Evolutionary conservation across 1,140 invertebrate species (phyloP), one percentile per base, ranked within the genome.

Genomic region (Hycleus cichorii): DNA sequence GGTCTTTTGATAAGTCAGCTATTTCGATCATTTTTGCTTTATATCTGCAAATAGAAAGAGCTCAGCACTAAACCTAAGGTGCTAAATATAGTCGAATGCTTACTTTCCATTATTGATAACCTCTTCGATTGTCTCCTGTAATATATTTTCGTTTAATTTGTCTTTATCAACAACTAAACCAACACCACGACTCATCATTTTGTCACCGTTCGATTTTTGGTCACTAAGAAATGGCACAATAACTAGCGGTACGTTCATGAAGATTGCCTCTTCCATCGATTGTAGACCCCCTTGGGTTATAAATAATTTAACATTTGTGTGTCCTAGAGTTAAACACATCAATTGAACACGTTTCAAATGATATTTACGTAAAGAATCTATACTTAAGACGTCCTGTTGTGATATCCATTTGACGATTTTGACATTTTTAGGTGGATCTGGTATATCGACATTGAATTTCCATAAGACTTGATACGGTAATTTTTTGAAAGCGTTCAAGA

Each of bases 331-430:
- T 18, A 18, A 18, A 18, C 18, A 1, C 18, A 18, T 18, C 18
- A 18, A 18, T 18, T 18, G 0, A 18, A 18, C 1, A 18, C 18
- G 18, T 18, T 18, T 18, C 18, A 18, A 18, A 18, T 18, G 18
- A 4, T 39, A 5, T 11, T 49, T 10, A 40, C 1, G 18, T 11
- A 32, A 4, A 7, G 1, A 32, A 32, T 62, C 55, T 65, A 63
- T 67, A 74, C 77, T 72, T 27, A 81, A 64, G 45, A 82, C 64
- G 57, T 77, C 77, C 47, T 74, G 75, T 63, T 81, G 80, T 3
- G 79, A 78, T 24, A 80, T 32, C 80, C 80, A 82, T 47, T 72
- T 66, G n/a, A 62, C 49, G 5, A 75, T 69, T 39, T 71, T 61
- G 3, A 77, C 65, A 71, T 67, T 77, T 74, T 70, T 71, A 70